Percentiles rank a stretch among this genome's conserved stretches.
These are phyloP conservation scores for Pocillopora verrucosa DNA, from an alignment of 64 coral and sea anemone species.

Conservation along the genomic window DNA sequence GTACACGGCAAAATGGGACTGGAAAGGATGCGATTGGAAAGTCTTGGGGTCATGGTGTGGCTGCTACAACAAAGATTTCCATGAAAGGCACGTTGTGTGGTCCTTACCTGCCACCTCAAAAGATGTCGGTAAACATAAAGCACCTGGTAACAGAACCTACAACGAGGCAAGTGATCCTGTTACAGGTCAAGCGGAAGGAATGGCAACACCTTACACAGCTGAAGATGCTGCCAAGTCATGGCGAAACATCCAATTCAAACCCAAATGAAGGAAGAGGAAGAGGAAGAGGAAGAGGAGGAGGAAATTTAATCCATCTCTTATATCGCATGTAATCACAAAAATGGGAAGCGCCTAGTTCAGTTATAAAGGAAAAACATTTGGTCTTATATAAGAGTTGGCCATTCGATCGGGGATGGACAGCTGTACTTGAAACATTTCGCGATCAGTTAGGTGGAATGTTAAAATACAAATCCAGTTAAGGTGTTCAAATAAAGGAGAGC, in stretches of 20 bases:
- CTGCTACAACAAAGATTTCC: neutral
- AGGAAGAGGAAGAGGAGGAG: neutral
- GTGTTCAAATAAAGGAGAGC: too few relatives aligned
- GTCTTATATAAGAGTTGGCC: too few relatives aligned
- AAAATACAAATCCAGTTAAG: too few relatives aligned
- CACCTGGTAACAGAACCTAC: neutral
- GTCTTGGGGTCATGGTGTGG: neutral
- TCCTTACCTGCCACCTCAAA: neutral
- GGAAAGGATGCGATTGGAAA: conserved; percentile 54
- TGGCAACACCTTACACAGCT: too few relatives aligned
- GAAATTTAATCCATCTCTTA: neutral
- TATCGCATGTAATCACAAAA: neutral
- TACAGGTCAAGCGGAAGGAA: too few relatives aligned
- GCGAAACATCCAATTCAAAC: neutral
- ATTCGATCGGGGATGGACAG: neutral
- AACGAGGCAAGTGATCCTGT: neutral
- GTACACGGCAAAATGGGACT: neutral
- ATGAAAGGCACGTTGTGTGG: neutral
- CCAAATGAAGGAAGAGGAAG: neutral
- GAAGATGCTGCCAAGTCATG: too few relatives aligned
- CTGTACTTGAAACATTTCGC: neutral
- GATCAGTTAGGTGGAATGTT: too few relatives aligned
- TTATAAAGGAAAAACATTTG: too few relatives aligned
- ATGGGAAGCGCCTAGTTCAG: too few relatives aligned
- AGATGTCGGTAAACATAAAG: neutral